Conservation (phyloP, 1,140 invertebrate species). For the Camponotus vicinus region DNA sequence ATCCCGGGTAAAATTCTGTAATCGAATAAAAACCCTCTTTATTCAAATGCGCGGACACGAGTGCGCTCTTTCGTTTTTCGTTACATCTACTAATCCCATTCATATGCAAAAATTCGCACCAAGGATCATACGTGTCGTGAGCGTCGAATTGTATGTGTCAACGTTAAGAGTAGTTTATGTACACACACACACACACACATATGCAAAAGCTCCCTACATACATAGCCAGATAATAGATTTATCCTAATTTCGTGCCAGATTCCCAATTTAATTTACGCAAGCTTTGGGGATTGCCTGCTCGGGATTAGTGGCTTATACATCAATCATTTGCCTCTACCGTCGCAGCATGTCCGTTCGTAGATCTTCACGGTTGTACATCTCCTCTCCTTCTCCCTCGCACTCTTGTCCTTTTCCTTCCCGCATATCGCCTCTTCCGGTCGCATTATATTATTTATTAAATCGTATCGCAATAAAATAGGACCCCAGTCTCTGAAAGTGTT, state of each 20-base stretch:
- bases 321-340: slow-evolving; percentile 56
- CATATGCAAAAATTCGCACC: not conserved
- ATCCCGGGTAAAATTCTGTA: not conserved
- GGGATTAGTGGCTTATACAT: slow-evolving; percentile 69
- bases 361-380: slow-evolving; percentile 1
- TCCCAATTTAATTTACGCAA: slow-evolving; percentile 65
- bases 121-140: not conserved
- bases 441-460: not conserved
- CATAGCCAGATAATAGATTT: not conserved
- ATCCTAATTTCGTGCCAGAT: slow-evolving; percentile 41
- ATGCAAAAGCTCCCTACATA: no score
- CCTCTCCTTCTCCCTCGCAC: not conserved
- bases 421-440: no score
- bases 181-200: no score
- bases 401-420: no score
- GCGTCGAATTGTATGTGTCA: not conserved
- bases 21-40: not conserved
- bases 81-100: not conserved
- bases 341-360: slow-evolving; percentile 30
- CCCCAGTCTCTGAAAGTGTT: slow-evolving; percentile 52
- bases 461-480: slow-evolving; percentile 4
- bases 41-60: not conserved
- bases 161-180: no score
- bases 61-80: not conserved
- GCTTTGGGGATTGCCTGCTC: slow-evolving; percentile 32